A percentile compares a stretch with the other conserved stretches of the same genome.
Evolutionary conservation across 2,113 vertebrate species (phyloP).

Genomic region (Panthera tigris): DNA sequence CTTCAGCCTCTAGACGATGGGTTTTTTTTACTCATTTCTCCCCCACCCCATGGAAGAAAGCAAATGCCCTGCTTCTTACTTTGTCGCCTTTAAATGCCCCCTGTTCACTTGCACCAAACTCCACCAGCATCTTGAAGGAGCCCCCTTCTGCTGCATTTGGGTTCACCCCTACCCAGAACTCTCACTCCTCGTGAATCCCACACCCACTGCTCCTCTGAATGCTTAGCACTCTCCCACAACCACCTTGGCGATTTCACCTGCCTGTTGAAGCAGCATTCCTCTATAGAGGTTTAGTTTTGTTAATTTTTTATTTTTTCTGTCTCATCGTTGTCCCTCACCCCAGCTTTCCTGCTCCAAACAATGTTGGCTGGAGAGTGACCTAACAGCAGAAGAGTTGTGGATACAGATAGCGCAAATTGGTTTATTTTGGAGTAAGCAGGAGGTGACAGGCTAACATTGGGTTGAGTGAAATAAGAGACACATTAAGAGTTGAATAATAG

Average conservation of each 20-base stretch:
- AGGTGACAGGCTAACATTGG: not conserved
- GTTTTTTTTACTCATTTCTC: not conserved
- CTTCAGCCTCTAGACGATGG: not conserved
- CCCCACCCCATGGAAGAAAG: not conserved
- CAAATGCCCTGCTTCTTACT: not conserved
- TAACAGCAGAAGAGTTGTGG: not conserved
- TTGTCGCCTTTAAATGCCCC: not conserved
- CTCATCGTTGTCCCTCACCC: accelerated
- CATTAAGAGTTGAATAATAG: not conserved
- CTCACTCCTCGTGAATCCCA: not conserved
- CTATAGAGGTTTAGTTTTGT: not conserved
- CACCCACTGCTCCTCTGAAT: accelerated
- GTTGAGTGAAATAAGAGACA: not conserved
- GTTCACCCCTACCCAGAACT: not conserved
- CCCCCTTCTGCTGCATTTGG: not conserved
- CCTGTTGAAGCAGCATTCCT: not conserved
- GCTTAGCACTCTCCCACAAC: not conserved
- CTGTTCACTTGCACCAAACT: not conserved
- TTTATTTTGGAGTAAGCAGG: not conserved
- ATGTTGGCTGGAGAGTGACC: not conserved
- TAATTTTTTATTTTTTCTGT: not conserved
- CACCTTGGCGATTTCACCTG: not conserved
- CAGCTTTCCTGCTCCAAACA: not conserved
- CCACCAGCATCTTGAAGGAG: not conserved
- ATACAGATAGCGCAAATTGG: not conserved